A percentile compares a stretch with the other conserved stretches of the same genome.
phyloP scores from a whole-genome alignment of 2,113 vertebrate genomes.

The Callithrix jacchus region DNA sequence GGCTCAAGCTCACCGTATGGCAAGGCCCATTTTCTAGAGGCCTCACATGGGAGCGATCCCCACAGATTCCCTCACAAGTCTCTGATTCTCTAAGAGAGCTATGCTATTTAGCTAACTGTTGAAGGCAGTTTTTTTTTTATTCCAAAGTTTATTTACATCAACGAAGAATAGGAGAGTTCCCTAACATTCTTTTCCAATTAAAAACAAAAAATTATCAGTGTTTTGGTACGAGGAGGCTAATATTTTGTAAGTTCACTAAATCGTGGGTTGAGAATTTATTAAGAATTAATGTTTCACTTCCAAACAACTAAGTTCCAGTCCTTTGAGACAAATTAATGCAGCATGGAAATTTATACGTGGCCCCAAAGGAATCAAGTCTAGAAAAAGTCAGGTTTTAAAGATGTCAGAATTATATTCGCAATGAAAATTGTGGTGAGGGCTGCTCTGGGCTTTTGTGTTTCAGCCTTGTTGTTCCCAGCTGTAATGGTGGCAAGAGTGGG shows the following conservation, averaged over 20 bases:
- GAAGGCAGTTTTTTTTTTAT: neutral
- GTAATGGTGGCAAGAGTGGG: neutral
- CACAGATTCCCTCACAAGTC: no score
- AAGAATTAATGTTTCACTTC: constrained; percentile 43
- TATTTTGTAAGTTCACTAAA: constrained; percentile 3
- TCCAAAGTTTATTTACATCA: neutral
- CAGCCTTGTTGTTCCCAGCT: neutral
- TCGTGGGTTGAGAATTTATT: constrained; percentile 34
- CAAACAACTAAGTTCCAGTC: constrained; percentile 24
- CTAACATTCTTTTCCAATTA: neutral
- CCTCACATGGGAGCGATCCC: no score
- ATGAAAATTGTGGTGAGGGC: neutral
- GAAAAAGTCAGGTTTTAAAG: constrained; percentile 11
- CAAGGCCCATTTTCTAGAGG: no score
- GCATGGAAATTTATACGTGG: constrained; percentile 44
- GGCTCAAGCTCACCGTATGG: no score
- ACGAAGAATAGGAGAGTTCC: neutral
- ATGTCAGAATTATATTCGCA: neutral
- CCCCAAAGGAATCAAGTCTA: constrained; percentile 25
- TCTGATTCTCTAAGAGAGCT: neutral
- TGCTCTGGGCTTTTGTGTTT: neutral
- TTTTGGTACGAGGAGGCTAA: neutral
- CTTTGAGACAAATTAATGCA: constrained; percentile 59
- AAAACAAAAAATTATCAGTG: constrained; percentile 37
- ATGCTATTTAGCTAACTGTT: neutral